phyloP scores from a whole-genome alignment of 2,888 invertebrate genomes.

The Melangyna quadrimaculata region DNA sequence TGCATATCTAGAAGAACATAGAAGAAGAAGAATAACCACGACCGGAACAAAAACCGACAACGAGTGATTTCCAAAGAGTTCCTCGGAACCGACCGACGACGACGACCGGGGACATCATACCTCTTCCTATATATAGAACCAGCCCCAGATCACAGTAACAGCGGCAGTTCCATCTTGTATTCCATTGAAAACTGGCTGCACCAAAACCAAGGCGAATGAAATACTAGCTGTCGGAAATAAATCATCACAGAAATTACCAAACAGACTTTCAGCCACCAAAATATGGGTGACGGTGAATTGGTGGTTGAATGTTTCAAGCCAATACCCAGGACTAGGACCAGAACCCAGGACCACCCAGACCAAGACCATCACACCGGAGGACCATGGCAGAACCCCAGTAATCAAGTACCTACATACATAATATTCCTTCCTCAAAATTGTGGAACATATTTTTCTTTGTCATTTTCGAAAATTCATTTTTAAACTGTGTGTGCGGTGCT shows the following conservation, averaged over 20 bases:
- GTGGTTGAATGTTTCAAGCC: conserved; percentile 62
- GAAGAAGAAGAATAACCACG: conserved; percentile 60
- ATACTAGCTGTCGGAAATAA: conserved; percentile 71
- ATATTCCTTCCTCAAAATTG: background rate
- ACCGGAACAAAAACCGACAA: conserved; percentile 72
- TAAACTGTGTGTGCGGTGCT: conserved; percentile 57
- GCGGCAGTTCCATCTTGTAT: conserved; percentile 64
- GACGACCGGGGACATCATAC: background rate
- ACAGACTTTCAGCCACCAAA: conserved; percentile 71
- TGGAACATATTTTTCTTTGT: conserved; percentile 54
- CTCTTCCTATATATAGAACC: background rate
- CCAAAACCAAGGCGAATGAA: conserved; percentile 65
- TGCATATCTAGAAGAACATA: no score
- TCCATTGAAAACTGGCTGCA: conserved; percentile 63
- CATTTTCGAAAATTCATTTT: conserved; percentile 54
- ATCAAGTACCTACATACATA: conserved; percentile 24
- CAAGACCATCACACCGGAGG: conserved; percentile 2
- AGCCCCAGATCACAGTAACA: conserved; percentile 6
- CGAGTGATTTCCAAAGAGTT: conserved; percentile 70
- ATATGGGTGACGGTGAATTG: conserved; percentile 44
- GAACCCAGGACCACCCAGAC: background rate
- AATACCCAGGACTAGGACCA: conserved; percentile 37
- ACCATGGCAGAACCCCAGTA: conserved; percentile 20
- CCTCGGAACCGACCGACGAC: no score
- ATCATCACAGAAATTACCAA: conserved; percentile 71